phyloP scores from a whole-genome alignment of 2,797 vertebrate species.

The Odontamblyopus rebecca region DNA sequence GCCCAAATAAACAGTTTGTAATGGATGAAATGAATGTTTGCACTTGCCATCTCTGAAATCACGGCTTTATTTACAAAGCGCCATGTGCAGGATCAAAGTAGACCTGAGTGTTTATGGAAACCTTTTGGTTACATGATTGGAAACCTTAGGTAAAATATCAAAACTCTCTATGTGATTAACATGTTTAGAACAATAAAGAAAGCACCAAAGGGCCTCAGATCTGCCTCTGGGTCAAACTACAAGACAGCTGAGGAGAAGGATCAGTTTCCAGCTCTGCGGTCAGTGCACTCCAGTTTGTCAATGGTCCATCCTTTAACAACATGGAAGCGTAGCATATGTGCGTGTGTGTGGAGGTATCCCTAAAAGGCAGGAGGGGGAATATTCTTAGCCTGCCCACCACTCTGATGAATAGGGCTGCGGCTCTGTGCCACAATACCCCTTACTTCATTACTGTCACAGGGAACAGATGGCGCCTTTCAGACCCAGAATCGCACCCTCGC shows the following conservation, averaged over 20 bases:
- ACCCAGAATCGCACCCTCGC: slow-evolving; percentile 53
- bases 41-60: no score
- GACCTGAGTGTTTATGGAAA: no score
- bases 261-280: background rate
- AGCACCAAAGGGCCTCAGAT: background rate
- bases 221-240: background rate
- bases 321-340: slow-evolving; percentile 26
- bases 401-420: slow-evolving; percentile 78
- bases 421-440: slow-evolving; percentile 80
- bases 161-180: background rate
- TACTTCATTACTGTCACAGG: slow-evolving; percentile 84
- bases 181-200: background rate
- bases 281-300: slow-evolving; percentile 1
- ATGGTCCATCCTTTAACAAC: slow-evolving; percentile 7
- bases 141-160: no score
- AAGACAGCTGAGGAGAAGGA: background rate
- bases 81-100: no score
- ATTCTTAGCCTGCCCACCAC: slow-evolving; percentile 77
- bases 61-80: no score
- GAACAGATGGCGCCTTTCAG: slow-evolving; percentile 86
- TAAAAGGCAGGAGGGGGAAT: slow-evolving; percentile 72
- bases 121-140: no score
- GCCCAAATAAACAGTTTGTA: no score
- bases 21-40: no score
- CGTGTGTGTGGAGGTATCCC: slow-evolving; percentile 73